A percentile compares a stretch with the other conserved stretches of the same genome.
These are phyloP conservation scores for Tachyglossus aculeatus DNA, from an alignment of 2,797 vertebrate genomes.

Conservation along the genomic window DNA sequence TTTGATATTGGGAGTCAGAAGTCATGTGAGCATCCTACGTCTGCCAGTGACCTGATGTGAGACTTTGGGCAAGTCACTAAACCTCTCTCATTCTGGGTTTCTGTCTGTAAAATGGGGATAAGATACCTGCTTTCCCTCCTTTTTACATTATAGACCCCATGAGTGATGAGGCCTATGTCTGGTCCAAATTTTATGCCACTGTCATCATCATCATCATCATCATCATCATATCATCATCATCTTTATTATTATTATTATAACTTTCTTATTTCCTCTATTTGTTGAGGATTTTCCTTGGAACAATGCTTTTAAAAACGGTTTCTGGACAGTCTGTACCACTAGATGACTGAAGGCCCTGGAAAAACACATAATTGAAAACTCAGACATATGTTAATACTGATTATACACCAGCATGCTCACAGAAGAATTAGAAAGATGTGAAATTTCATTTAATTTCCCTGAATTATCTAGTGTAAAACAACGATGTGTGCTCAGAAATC, in stretches of 20 bases:
- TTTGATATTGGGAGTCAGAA: too few relatives aligned
- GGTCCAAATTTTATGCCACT: too few relatives aligned
- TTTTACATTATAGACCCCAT: too few relatives aligned
- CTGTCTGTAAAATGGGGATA: too few relatives aligned
- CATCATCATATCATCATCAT: background rate
- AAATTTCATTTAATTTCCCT: conserved; percentile 53
- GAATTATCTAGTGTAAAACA: conserved; percentile 54
- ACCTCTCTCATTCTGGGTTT: too few relatives aligned
- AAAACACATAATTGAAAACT: conserved; percentile 52
- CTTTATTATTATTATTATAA: background rate
- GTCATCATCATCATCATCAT: background rate
- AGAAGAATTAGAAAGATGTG: conserved; percentile 35
- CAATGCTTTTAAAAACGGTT: background rate
- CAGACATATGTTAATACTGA: conserved; percentile 34
- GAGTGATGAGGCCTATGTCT: too few relatives aligned
- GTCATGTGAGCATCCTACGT: too few relatives aligned
- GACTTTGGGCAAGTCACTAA: too few relatives aligned
- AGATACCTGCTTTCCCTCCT: too few relatives aligned
- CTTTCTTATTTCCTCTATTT: background rate
- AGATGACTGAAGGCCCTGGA: conserved; percentile 28
- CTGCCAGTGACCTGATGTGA: too few relatives aligned
- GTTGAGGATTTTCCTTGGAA: background rate
- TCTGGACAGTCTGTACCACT: conserved; percentile 20
- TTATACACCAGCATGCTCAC: conserved; percentile 35
- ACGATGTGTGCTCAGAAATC: conserved; percentile 40